Percentiles rank a stretch among this genome's conserved stretches.
phyloP scores from a whole-genome alignment of 2,888 invertebrate genomes.

The Xestia c-nigrum region DNA sequence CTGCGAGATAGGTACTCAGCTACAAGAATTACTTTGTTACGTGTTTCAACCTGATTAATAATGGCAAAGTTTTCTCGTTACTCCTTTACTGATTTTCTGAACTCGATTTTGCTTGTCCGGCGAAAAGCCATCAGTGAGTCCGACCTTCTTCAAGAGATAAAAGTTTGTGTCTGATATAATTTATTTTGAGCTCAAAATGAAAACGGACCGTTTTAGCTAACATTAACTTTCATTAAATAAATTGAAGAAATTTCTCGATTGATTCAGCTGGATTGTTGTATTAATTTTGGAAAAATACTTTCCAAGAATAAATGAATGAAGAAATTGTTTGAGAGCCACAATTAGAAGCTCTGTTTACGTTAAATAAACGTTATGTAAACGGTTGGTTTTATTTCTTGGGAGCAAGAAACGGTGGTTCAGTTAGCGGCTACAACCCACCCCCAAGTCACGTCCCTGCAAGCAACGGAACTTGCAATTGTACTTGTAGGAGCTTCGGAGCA shows the following conservation, averaged over 20 bases:
- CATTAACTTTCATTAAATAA: constrained; percentile 20
- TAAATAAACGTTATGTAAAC: constrained; percentile 37
- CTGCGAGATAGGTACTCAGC: constrained; percentile 40
- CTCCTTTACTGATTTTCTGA: constrained; percentile 60
- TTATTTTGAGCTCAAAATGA: constrained; percentile 29
- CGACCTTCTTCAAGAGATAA: constrained; percentile 27
- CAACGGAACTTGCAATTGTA: constrained; percentile 52
- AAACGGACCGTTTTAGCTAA: constrained; percentile 29
- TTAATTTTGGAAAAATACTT: constrained; percentile 5
- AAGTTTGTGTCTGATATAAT: constrained; percentile 38
- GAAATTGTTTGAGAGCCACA: constrained; percentile 13
- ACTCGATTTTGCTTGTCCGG: constrained; percentile 61
- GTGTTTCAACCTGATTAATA: constrained; percentile 52
- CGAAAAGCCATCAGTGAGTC: constrained; percentile 50
- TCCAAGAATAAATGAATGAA: constrained; percentile 19
- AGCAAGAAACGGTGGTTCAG: constrained; percentile 36
- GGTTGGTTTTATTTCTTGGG: constrained; percentile 33
- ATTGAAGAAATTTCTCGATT: constrained; percentile 23
- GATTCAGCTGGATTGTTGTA: constrained; percentile 29
- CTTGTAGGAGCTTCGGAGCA: constrained; percentile 39
- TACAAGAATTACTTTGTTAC: constrained; percentile 53
- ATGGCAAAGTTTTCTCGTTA: constrained; percentile 63
- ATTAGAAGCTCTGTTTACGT: constrained; percentile 17
- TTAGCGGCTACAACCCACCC: constrained; percentile 24
- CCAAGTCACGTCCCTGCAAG: constrained; percentile 58